A percentile compares a stretch with the other conserved stretches of the same genome.
Conservation (phyloP, 2,797 vertebrate species). For the Choloepus didactylus region DNA sequence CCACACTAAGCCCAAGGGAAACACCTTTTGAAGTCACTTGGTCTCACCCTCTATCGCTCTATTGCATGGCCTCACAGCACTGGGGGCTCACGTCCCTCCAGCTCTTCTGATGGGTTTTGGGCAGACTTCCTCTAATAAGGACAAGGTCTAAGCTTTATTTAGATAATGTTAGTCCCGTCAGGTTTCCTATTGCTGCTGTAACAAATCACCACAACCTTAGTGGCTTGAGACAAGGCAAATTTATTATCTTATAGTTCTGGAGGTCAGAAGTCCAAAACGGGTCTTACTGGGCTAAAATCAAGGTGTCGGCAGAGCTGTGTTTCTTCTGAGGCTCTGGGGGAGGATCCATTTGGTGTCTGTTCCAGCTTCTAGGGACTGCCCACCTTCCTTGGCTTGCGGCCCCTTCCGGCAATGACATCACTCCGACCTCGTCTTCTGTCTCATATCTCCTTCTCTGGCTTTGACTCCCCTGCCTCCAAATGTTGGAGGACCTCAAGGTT, state of each 20-base stretch:
- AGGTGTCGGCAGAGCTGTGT: not conserved
- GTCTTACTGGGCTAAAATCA: not conserved
- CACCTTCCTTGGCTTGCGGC: not conserved
- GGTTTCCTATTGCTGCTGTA: not conserved
- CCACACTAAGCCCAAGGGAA: not conserved
- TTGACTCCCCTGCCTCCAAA: not conserved
- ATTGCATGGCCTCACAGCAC: accelerated
- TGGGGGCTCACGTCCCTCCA: not conserved
- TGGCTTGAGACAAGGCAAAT: not conserved
- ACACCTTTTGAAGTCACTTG: not conserved
- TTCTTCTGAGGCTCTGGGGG: not conserved
- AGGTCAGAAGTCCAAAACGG: not conserved
- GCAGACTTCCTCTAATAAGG: not conserved
- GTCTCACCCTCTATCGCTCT: not conserved
- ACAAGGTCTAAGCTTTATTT: not conserved
- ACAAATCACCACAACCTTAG: not conserved
- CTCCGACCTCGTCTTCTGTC: not conserved
- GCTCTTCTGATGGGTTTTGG: not conserved
- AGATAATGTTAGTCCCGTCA: not conserved
- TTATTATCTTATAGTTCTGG: not conserved
- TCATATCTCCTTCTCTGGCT: not conserved
- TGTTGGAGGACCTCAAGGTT: not conserved
- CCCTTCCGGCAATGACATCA: not conserved
- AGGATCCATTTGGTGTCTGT: not conserved
- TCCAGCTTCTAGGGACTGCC: not conserved